Evolutionary conservation across 2,888 invertebrate species (phyloP).

Genomic region (Dioctria rufipes): DNA sequence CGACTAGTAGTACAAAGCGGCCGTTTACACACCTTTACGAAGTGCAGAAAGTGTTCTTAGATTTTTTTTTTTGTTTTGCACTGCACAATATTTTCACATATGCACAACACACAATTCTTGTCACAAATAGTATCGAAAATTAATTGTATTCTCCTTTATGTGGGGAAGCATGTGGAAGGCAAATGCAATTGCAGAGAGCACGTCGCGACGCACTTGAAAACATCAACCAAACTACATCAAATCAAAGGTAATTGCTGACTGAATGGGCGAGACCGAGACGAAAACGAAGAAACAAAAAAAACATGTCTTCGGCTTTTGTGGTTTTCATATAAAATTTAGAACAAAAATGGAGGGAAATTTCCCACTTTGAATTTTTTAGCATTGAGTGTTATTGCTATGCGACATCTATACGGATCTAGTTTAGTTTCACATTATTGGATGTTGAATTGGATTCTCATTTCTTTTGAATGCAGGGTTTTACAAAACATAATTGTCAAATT

Average conservation of each 20-base stretch:
- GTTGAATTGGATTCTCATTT: too few species aligned
- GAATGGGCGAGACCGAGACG: slow-evolving; percentile 43
- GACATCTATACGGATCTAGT: too few species aligned
- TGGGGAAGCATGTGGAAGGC: neutral
- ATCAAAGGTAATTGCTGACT: slow-evolving; percentile 54
- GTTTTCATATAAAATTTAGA: too few species aligned
- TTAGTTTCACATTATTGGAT: too few species aligned
- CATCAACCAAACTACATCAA: slow-evolving; percentile 5
- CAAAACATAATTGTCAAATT: too few species aligned
- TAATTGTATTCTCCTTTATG: slow-evolving; percentile 2
- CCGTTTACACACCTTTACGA: neutral
- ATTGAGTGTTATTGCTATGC: too few species aligned
- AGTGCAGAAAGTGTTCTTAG: neutral
- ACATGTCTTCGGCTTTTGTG: too few species aligned
- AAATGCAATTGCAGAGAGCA: neutral
- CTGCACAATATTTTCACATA: neutral
- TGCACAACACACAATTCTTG: too few species aligned
- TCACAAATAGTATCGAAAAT: neutral
- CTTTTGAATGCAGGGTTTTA: too few species aligned
- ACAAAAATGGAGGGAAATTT: too few species aligned
- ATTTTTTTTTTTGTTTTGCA: neutral
- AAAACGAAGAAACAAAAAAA: neutral
- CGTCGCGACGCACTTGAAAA: neutral
- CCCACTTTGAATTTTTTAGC: too few species aligned
- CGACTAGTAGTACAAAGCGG: neutral